A percentile compares a stretch with the other conserved stretches of the same genome.
phyloP scores from a whole-genome alignment of 2,797 vertebrate species.

The Falco cherrug region DNA sequence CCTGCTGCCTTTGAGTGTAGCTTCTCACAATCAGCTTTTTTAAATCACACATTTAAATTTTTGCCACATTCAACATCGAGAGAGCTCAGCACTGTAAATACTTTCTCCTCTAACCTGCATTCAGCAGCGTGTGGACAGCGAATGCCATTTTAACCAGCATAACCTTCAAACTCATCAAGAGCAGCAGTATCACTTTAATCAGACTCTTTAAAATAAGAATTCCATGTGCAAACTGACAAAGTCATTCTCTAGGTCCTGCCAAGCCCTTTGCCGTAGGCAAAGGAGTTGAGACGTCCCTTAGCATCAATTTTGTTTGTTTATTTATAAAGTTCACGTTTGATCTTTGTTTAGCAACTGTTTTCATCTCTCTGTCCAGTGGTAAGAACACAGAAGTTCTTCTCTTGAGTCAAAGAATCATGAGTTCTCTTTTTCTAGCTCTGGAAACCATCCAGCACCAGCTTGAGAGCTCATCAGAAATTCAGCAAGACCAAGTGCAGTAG shows the following conservation, averaged over 20 bases:
- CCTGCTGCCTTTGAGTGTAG: not conserved
- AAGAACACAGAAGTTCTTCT: constrained; percentile 59
- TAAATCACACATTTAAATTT: not conserved
- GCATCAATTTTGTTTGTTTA: constrained; percentile 65
- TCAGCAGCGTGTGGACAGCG: not conserved
- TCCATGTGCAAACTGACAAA: constrained; percentile 49
- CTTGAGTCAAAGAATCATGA: constrained; percentile 59
- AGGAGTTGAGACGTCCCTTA: constrained; percentile 57
- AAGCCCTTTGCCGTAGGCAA: constrained; percentile 49
- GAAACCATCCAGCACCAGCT: constrained; percentile 28
- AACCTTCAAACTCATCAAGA: not conserved
- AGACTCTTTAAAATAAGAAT: constrained; percentile 36
- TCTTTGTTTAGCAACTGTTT: constrained; percentile 64
- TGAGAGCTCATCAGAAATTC: not conserved
- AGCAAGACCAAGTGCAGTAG: not conserved
- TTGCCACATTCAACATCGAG: not conserved
- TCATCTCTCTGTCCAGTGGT: constrained; percentile 61
- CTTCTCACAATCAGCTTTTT: not conserved
- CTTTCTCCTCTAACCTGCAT: not conserved
- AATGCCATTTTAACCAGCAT: not conserved
- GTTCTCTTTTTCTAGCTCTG: constrained; percentile 40
- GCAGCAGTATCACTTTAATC: constrained; percentile 34
- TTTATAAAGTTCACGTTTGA: constrained; percentile 69
- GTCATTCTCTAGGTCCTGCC: constrained; percentile 47
- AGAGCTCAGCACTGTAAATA: fast-evolving